Conservation (phyloP, 2,113 vertebrate genomes). For the Amazona vittata region DNA sequence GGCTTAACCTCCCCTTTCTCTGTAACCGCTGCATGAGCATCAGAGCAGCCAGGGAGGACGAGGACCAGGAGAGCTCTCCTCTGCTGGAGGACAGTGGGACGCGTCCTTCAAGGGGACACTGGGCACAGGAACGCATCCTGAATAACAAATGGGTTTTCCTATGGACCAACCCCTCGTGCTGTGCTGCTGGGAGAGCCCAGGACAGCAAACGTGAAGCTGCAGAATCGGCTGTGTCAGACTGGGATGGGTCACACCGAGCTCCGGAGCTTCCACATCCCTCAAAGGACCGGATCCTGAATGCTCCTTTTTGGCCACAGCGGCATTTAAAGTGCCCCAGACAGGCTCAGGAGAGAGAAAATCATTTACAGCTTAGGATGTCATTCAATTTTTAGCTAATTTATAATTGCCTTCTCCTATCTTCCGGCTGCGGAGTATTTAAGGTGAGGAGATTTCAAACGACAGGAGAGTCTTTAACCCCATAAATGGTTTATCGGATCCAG, state of each 20-base stretch:
- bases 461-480: neutral
- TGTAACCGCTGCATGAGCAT: fast-evolving
- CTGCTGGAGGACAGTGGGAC: neutral
- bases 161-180: neutral
- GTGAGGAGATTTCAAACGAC: neutral
- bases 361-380: neutral
- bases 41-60: neutral
- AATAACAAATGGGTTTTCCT: neutral
- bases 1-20: slow-evolving; percentile 8
- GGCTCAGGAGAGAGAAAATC: neutral
- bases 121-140: neutral
- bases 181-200: neutral
- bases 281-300: fast-evolving
- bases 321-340: neutral
- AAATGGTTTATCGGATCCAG: neutral
- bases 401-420: neutral
- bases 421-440: neutral
- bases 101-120: fast-evolving
- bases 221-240: neutral
- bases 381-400: neutral
- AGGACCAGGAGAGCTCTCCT: neutral
- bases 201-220: neutral
- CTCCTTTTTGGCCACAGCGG: neutral
- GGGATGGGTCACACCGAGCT: neutral
- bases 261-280: neutral